Conservation (phyloP, 1,140 invertebrate genomes). For the Pseudomyrmex dendroicus region DNA sequence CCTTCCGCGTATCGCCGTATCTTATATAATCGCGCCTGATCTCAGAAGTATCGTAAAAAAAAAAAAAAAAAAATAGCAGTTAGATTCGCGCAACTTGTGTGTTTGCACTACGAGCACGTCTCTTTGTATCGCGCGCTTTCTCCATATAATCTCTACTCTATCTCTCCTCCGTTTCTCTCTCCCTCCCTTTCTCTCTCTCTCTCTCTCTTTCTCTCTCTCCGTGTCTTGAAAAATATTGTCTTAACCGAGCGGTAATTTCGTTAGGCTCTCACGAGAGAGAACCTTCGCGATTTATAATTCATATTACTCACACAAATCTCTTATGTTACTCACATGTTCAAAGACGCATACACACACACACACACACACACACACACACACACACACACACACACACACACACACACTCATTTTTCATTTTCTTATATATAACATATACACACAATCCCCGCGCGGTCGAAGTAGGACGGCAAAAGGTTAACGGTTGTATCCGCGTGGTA, state of each 20-base stretch:
- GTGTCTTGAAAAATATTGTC: conserved; percentile 60
- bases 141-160: conserved; percentile 30
- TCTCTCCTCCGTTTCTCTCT: conserved; percentile 27
- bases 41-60: background rate
- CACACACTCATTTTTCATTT: background rate
- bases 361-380: conserved; percentile 45
- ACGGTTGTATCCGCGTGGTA: conserved; percentile 72
- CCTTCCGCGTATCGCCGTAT: background rate
- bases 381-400: conserved; percentile 43
- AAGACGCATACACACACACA: conserved; percentile 44
- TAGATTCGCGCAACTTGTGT: conserved; percentile 22
- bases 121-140: conserved; percentile 24
- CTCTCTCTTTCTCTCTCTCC: conserved; percentile 11
- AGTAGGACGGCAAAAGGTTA: conserved; percentile 75
- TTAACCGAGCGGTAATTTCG: conserved; percentile 53
- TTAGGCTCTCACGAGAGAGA: conserved; percentile 46
- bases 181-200: no score
- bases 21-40: background rate
- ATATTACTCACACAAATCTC: conserved; percentile 68
- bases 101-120: conserved; percentile 20
- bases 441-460: conserved; percentile 29
- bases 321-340: conserved; percentile 70
- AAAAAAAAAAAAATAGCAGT: background rate
- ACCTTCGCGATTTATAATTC: conserved; percentile 70
- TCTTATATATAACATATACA: no score